A percentile compares a stretch with the other conserved stretches of the same genome.
These are phyloP conservation scores for Tortrix viridana DNA, from an alignment of 2,888 invertebrate species.

Conservation along the genomic window DNA sequence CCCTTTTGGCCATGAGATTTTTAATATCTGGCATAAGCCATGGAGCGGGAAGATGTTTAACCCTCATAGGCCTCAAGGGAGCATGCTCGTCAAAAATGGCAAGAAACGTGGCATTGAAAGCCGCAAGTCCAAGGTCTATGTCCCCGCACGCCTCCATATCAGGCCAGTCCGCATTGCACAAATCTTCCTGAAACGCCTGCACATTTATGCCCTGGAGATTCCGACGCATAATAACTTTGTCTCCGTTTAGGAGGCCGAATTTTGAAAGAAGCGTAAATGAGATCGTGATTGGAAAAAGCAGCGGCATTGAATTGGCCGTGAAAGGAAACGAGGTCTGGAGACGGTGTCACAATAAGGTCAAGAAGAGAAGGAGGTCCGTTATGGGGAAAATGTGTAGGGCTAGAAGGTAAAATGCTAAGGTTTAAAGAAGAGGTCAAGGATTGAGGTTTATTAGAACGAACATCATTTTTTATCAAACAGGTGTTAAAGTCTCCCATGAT, in stretches of 20 bases:
- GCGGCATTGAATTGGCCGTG: constrained; percentile 36
- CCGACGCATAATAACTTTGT: constrained; percentile 1
- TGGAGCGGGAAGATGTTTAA: constrained; percentile 22
- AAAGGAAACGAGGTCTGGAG: constrained; percentile 14
- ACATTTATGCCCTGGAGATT: constrained; percentile 18
- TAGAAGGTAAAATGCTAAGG: too few relatives aligned
- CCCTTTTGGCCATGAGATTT: constrained; percentile 6
- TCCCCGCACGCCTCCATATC: neutral
- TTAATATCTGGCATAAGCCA: constrained; percentile 14
- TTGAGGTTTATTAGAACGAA: too few relatives aligned
- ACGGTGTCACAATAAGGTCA: constrained; percentile 32
- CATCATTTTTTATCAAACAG: too few relatives aligned
- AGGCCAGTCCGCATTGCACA: neutral
- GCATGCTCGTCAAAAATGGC: constrained; percentile 4
- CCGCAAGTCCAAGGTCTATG: neutral
- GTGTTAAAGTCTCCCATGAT: too few relatives aligned
- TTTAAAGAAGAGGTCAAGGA: neutral
- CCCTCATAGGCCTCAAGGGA: constrained; percentile 14
- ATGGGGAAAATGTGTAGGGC: constrained; percentile 37
- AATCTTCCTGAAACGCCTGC: neutral
- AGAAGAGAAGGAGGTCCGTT: constrained; percentile 31
- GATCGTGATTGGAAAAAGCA: constrained; percentile 30
- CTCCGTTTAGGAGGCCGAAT: constrained; percentile 9
- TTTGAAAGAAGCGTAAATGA: constrained; percentile 10
- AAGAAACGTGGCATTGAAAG: constrained; percentile 2